phyloP scores from a whole-genome alignment of 2,797 vertebrate genomes.

The Coregonus suidteri region DNA sequence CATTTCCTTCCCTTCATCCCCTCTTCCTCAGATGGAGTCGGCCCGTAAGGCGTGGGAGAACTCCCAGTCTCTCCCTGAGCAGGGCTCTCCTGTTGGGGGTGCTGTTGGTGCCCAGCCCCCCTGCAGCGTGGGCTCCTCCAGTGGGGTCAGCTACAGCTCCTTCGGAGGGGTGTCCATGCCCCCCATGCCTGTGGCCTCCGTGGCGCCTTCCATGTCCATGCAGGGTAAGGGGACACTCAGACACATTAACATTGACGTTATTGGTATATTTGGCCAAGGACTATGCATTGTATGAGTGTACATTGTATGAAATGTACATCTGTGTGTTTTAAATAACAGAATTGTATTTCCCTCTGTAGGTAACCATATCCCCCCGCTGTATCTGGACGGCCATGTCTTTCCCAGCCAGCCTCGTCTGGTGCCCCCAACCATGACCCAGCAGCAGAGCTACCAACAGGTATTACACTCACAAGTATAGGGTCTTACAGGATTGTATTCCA shows the following conservation, averaged over 20 bases:
- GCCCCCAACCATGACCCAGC: slow-evolving; percentile 92
- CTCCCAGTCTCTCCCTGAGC: slow-evolving; percentile 95
- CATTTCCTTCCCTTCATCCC: neutral
- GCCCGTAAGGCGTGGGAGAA: slow-evolving; percentile 99
- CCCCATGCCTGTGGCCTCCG: slow-evolving; percentile 96
- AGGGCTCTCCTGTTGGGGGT: slow-evolving; percentile 86
- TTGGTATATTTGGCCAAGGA: neutral
- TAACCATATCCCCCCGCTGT: slow-evolving; percentile 93
- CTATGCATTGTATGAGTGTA: neutral
- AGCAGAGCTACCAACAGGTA: slow-evolving; percentile 97
- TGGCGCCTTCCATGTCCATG: slow-evolving; percentile 96
- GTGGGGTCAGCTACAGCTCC: slow-evolving; percentile 93
- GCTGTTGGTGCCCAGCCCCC: slow-evolving; percentile 86
- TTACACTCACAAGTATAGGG: slow-evolving; percentile 1
- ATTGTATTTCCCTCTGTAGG: slow-evolving; percentile 69
- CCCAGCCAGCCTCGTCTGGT: slow-evolving; percentile 94
- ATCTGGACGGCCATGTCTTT: slow-evolving; percentile 96
- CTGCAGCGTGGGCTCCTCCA: slow-evolving; percentile 91
- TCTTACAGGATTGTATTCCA: no score
- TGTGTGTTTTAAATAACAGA: neutral
- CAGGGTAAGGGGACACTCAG: slow-evolving; percentile 80
- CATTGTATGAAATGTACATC: no score
- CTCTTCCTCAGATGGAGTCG: slow-evolving; percentile 89
- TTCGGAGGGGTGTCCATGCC: slow-evolving; percentile 97
- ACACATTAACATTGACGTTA: neutral